Base-by-base conservation (phyloP, 2,797 vertebrate species). In the Diplodus sargus region DNA sequence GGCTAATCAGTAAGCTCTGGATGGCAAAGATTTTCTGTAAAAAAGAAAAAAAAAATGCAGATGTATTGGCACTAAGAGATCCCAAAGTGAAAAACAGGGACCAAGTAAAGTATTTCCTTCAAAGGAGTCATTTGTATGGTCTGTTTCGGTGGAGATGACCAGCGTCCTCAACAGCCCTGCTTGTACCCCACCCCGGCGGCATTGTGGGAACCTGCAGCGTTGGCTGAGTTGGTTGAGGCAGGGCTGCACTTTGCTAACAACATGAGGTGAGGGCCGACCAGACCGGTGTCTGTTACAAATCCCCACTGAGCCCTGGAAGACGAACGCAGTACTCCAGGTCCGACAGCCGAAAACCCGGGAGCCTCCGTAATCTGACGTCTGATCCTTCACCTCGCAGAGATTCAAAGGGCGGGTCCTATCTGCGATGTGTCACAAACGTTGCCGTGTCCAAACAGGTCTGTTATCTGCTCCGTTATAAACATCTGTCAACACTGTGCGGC, bases 261-360 rank as follows among this genome's bases (percentile, higher is more conserved):
- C 88, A 87, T 49, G 81, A 86, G 82, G 85, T 89, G 83, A 85
- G 75, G 64, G 23, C 83, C n/a, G 54, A 61, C 72, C 25, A 42
- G 64, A 65, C 72, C 30, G 75, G 86, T 88, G 79, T 86, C 73
- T 69, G 59, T 85, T 82, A 83, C 88, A 92, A 91, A 91, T 89
- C 86, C 86, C 78, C 20, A 48, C 85, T 82, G 87, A 90, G 91
- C 83, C 68, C 72, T 65, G 71, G 61, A 86, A 81, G 34, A 28
- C 61, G 57, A 34, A 76, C 23, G 11, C 59, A 72, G 43, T 69
- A 15, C 60, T 87, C 60, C 22, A 34, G 48, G 70, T 82, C 65
- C 49, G 71, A 76, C 72, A 66, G 67, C 60, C 70, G 28, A 84
- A 80, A 81, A 86, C 13, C 60, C 68, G 51, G 71, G 74, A 72